A percentile compares a stretch with the other conserved stretches of the same genome.
Evolutionary conservation across 2,888 invertebrate genomes (phyloP).

Genomic region (Mythimna albipuncta): DNA sequence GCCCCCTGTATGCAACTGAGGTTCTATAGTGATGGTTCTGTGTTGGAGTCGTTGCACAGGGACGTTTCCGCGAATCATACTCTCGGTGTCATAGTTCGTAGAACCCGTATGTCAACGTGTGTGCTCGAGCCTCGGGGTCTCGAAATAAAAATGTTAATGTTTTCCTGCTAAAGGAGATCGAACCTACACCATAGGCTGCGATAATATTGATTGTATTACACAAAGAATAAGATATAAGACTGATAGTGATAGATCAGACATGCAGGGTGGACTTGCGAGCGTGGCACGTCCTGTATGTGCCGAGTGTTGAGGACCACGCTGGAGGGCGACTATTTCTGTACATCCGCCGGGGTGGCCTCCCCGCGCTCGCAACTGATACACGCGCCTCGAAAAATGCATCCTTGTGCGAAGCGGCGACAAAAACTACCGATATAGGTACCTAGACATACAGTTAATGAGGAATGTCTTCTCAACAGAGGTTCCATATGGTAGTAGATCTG

Average conservation of each 20-base stretch:
- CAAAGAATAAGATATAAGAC: background rate
- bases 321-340: constrained; percentile 62
- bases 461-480: background rate
- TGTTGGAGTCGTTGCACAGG: no score
- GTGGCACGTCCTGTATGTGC: background rate
- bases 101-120: no score
- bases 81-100: no score
- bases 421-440: background rate
- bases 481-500: background rate
- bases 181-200: background rate
- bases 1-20: no score
- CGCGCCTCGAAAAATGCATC: constrained; percentile 35
- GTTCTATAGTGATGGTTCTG: no score
- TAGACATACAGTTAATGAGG: background rate
- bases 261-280: background rate
- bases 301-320: background rate
- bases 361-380: background rate
- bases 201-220: background rate
- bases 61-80: no score
- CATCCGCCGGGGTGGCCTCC: constrained; percentile 54
- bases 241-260: background rate
- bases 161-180: constrained; percentile 2
- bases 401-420: background rate
- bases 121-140: no score
- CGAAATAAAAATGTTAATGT: background rate